Evolutionary conservation across 2,113 vertebrate genomes (phyloP), one percentile per base, ranked within the genome.

Genomic region (Zapornia atra): DNA sequence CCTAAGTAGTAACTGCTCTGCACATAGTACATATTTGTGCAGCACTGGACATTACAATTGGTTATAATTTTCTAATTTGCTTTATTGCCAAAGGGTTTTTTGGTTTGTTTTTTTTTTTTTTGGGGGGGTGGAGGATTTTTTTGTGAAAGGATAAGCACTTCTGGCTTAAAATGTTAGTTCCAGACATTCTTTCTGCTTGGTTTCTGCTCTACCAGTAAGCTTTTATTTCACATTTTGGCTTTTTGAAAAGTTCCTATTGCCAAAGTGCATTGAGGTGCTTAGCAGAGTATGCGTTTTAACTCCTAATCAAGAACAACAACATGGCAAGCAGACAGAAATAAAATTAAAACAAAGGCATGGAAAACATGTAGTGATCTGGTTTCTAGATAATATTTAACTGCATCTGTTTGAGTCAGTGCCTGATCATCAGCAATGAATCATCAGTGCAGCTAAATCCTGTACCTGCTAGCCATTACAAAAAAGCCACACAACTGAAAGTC

Each of bases 101-200:
- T 9, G 8, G 31, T 22, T 9, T 8, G 2, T 2, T 29, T n/a
- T 42, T 10, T 2, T 29, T n/a, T 42, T 10, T 21, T 20, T 48
- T 42, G 11, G 42, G 44, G 50, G 22, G 24, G 50, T 25, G 24
- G 48, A 4, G 22, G 21, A 5, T 21, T 16, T 33, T 25, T 51
- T 65, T 66, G n/a, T 16, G 9, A 88, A 88, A 86, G 36, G 36
- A 72, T 76, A 93, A 88, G 73, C 21, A 61, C 73, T 96, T 95
- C 70, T 93, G 88, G 73, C 65, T 95, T 92, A 80, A 59, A 61
- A n/a, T 72, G 66, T 78, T 28, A 61, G 75, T 86, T 93, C 79
- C 83, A 96, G 86, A 96, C 85, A 89, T 95, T 96, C 82, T 80
- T 89, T 86, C 79, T 87, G 59, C 40, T 96, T 86, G 54, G 78